Conservation (phyloP, 2,113 vertebrate species). For the Limanda limanda region DNA sequence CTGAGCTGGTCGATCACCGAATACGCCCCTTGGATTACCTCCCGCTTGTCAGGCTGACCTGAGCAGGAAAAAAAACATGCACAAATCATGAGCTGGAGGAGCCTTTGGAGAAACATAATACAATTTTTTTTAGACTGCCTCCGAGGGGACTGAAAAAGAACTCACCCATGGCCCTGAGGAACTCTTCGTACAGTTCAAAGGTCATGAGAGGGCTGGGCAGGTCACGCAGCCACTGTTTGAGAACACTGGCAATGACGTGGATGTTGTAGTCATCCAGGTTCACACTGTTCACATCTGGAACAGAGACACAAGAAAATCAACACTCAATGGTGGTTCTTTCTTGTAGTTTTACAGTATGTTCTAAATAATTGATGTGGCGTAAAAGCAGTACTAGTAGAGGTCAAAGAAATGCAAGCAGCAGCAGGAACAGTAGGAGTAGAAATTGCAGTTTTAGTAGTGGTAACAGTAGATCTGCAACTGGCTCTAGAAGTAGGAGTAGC, state of each 20-base stretch:
- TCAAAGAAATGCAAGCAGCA: neutral
- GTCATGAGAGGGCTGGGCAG: constrained; percentile 98
- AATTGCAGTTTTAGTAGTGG: too few relatives aligned
- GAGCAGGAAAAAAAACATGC: constrained; percentile 2
- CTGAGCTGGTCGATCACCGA: constrained; percentile 96
- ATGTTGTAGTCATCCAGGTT: constrained; percentile 98
- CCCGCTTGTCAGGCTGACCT: constrained; percentile 94
- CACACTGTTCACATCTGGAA: constrained; percentile 88
- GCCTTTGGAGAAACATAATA: neutral
- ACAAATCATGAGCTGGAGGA: neutral
- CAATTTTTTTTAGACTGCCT: too few relatives aligned
- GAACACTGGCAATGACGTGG: constrained; percentile 97
- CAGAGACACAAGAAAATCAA: neutral
- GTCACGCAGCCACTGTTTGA: constrained; percentile 98
- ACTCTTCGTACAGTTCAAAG: constrained; percentile 97
- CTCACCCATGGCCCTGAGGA: constrained; percentile 96
- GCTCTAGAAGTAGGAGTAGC: too few relatives aligned
- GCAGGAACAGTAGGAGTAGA: too few relatives aligned
- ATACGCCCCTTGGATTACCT: constrained; percentile 91
- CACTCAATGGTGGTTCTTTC: neutral
- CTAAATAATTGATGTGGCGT: neutral
- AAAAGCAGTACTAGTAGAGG: neutral
- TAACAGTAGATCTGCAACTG: too few relatives aligned
- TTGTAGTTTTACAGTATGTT: neutral
- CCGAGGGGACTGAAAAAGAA: neutral